Percentiles rank a stretch among this genome's conserved stretches.
Evolutionary conservation across 1,140 invertebrate species (phyloP).

Genomic region (Coelopa frigida): DNA sequence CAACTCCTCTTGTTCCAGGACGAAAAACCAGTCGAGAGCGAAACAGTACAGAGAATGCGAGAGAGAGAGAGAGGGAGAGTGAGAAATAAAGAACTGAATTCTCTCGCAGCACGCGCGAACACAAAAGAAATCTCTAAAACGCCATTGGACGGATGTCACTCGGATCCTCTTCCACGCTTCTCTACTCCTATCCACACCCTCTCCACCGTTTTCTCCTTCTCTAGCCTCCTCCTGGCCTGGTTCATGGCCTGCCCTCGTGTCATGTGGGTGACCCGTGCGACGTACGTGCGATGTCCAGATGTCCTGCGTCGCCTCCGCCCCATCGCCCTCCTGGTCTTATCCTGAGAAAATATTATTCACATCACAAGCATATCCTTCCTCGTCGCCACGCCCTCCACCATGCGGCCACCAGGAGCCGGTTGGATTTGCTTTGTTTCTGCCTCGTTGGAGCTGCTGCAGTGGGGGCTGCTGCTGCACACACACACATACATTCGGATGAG

Average conservation of each 20-base stretch:
- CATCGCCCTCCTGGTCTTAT: no score
- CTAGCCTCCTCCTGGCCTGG: not conserved
- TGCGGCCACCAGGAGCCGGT: no score
- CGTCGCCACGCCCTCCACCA: no score
- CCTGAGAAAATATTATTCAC: conserved; percentile 3
- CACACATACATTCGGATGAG: no score
- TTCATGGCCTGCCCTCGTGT: not conserved
- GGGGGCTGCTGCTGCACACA: no score
- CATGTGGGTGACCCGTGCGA: not conserved
- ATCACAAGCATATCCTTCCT: no score
- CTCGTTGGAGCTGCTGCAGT: no score
- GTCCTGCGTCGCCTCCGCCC: no score
- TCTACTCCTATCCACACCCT: not conserved
- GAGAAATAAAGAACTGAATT: conserved; percentile 7
- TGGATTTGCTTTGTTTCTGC: no score
- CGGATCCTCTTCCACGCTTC: not conserved
- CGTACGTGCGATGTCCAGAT: no score
- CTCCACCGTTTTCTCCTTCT: not conserved
- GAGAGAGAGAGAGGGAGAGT: not conserved
- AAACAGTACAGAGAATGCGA: not conserved
- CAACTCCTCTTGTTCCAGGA: not conserved
- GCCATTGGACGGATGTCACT: no score
- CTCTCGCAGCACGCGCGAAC: not conserved
- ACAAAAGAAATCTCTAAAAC: no score
- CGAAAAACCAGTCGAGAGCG: not conserved